These are phyloP conservation scores for Gasterosteus nipponicus DNA, from an alignment of 2,113 vertebrate species.

Conservation along the genomic window DNA sequence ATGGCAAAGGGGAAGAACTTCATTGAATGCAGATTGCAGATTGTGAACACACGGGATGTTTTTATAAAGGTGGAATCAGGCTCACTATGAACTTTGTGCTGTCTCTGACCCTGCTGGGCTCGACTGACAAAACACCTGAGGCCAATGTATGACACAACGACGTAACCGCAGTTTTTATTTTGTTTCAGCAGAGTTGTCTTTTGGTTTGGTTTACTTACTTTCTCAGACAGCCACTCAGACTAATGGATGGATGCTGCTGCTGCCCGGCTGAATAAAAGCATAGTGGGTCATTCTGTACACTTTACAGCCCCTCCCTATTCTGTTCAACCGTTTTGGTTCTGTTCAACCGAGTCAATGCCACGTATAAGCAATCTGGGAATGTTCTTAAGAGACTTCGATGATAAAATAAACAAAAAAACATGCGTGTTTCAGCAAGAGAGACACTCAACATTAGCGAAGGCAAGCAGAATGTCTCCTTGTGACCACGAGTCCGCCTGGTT, in stretches of 20 bases:
- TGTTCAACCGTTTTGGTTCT: conserved; percentile 15
- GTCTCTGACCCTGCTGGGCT: conserved; percentile 45
- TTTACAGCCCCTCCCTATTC: conserved; percentile 38
- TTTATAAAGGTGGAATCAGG: conserved; percentile 70
- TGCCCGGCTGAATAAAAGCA: conserved; percentile 37
- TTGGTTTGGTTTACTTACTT: conserved; percentile 3
- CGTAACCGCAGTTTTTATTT: not conserved
- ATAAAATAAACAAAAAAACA: conserved; percentile 5
- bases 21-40: conserved; percentile 79
- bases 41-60: conserved; percentile 75
- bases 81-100: conserved; percentile 59
- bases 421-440: conserved; percentile 3
- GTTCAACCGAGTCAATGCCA: conserved; percentile 31
- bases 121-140: conserved; percentile 44
- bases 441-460: conserved; percentile 3
- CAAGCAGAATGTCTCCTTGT: not conserved
- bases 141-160: not conserved
- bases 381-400: conserved; percentile 40
- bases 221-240: not conserved
- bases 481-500: conserved; percentile 20
- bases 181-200: not conserved
- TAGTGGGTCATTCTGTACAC: conserved; percentile 42
- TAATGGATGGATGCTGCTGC: conserved; percentile 29
- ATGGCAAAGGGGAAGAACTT: conserved; percentile 77
- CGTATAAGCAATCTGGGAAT: conserved; percentile 30